phyloP scores from a whole-genome alignment of 1,140 invertebrate species.

The Drosophila ercepeae region DNA sequence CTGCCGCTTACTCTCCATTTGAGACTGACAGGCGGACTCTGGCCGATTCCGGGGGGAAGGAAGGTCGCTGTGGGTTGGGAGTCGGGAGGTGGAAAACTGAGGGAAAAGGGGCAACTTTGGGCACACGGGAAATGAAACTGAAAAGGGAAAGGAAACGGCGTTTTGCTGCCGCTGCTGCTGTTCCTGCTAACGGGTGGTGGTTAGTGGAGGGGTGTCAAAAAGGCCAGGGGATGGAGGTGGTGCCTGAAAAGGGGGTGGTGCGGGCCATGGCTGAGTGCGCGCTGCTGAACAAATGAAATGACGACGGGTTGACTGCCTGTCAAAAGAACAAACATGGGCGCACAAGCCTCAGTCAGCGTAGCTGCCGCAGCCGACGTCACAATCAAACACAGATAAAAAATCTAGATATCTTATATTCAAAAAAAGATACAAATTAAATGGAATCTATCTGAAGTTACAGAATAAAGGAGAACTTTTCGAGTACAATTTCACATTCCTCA shows the following conservation, averaged over 20 bases:
- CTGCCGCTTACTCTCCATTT: conserved; percentile 39
- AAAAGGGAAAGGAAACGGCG: conserved; percentile 82
- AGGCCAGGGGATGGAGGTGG: conserved; percentile 34
- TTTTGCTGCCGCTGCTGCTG: conserved; percentile 55
- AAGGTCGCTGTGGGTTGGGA: conserved; percentile 6
- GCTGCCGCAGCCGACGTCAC: conserved; percentile 22
- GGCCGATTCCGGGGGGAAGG: neutral
- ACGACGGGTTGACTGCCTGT: conserved; percentile 84
- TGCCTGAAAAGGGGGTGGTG: conserved; percentile 41
- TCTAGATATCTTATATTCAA: neutral
- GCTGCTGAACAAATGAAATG: conserved; percentile 83
- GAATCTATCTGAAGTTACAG: too few relatives aligned
- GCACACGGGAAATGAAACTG: conserved; percentile 79
- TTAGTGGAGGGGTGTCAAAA: neutral
- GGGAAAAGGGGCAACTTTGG: conserved; percentile 40
- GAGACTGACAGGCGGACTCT: conserved; percentile 74
- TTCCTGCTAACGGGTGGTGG: conserved; percentile 35
- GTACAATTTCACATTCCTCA: too few relatives aligned
- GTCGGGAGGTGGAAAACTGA: conserved; percentile 25
- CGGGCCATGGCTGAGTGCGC: conserved; percentile 77
- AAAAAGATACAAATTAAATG: neutral
- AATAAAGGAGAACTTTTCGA: too few relatives aligned
- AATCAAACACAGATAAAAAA: conserved; percentile 7
- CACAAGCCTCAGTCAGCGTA: conserved; percentile 53
- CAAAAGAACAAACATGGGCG: conserved; percentile 84